Conservation (phyloP, 2,797 vertebrate species). For the Sebastolobus altivelis region DNA sequence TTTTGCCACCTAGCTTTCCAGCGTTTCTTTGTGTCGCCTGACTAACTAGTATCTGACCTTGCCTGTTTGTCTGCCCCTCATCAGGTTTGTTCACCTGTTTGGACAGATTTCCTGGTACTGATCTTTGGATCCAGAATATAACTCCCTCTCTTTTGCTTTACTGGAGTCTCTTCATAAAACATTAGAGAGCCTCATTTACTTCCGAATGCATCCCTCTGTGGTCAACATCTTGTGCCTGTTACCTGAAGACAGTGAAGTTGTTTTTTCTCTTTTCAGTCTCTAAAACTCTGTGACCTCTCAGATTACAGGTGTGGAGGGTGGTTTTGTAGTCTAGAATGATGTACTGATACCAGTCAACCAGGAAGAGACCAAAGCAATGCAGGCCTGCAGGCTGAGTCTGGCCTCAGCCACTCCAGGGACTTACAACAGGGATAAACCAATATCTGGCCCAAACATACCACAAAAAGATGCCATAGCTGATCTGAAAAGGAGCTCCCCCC, state of each 20-base stretch:
- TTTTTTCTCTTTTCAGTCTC: slow-evolving; percentile 38
- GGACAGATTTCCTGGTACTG: too few species aligned
- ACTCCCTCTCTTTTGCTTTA: slow-evolving; percentile 11
- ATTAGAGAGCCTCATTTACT: slow-evolving; percentile 23
- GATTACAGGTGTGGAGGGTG: slow-evolving; percentile 59
- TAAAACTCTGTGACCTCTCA: slow-evolving; percentile 51
- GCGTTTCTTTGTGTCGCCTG: too few species aligned
- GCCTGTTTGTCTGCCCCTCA: too few species aligned
- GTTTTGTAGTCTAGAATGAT: slow-evolving; percentile 50
- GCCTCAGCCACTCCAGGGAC: slow-evolving; percentile 40
- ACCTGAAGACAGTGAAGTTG: slow-evolving; percentile 54
- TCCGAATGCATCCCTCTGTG: slow-evolving; percentile 32
- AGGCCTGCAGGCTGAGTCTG: slow-evolving; percentile 57
- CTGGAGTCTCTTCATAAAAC: slow-evolving; percentile 47
- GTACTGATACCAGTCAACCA: slow-evolving; percentile 32
- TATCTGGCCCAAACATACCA: neutral
- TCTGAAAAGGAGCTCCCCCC: slow-evolving; percentile 11
- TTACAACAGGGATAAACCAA: slow-evolving; percentile 37
- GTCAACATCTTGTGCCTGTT: slow-evolving; percentile 29
- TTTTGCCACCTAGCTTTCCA: too few species aligned
- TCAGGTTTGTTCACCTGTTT: too few species aligned
- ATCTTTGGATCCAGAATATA: slow-evolving; percentile 14
- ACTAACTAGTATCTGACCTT: too few species aligned
- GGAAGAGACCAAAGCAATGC: slow-evolving; percentile 37
- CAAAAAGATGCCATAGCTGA: neutral